Evolutionary conservation across 2,888 invertebrate genomes (phyloP).

Genomic region (Patella depressa): DNA sequence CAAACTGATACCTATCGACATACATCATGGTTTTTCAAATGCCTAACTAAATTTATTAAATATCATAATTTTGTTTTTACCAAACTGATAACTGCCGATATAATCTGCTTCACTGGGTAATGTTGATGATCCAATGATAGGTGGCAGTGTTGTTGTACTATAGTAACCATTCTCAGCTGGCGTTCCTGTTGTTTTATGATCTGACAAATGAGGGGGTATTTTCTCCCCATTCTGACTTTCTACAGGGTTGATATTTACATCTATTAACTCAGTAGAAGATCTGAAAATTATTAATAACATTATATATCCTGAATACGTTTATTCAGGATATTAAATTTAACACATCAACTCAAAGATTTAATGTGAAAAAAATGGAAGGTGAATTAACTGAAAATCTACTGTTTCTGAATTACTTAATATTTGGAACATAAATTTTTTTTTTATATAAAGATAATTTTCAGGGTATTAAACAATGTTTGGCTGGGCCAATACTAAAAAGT

Average conservation of each 20-base stretch:
- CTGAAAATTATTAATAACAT: no score
- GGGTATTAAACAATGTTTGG: no score
- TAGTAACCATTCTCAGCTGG: not conserved
- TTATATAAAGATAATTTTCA: no score
- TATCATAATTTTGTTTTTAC: slow-evolving; percentile 7
- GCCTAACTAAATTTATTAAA: not conserved
- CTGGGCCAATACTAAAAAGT: no score
- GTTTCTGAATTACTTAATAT: no score
- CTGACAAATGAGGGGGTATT: not conserved
- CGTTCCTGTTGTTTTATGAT: not conserved
- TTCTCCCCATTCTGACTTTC: not conserved
- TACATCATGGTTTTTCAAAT: not conserved
- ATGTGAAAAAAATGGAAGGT: no score
- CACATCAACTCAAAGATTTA: no score
- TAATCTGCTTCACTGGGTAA: slow-evolving; percentile 26
- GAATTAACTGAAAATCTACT: no score
- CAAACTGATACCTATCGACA: not conserved
- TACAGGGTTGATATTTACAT: not conserved
- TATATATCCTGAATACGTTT: no score
- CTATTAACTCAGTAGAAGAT: not conserved
- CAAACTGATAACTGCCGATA: slow-evolving; percentile 20
- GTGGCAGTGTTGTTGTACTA: slow-evolving; percentile 27
- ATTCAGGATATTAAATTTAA: no score
- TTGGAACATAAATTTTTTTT: no score
- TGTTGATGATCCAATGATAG: slow-evolving; percentile 25